These are phyloP conservation scores for Zophobas morio DNA, from an alignment of 1,140 invertebrate species.

Conservation along the genomic window DNA sequence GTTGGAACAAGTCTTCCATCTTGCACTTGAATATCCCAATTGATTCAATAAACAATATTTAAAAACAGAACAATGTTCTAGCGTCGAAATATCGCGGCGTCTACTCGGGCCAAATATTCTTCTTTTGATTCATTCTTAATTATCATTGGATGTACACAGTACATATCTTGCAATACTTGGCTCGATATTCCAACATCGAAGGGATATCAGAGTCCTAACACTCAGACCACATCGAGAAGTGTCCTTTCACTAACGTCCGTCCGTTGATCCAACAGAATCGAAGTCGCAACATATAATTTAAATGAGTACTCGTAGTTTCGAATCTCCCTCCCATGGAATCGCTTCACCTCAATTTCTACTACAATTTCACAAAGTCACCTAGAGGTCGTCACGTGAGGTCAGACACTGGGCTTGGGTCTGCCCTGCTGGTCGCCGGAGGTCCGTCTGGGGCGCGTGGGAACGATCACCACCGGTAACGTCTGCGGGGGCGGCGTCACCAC, in stretches of 20 bases:
- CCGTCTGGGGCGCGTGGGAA: constrained; percentile 57
- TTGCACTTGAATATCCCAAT: constrained; percentile 58
- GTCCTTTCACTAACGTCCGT: constrained; percentile 58
- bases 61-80: constrained; percentile 67
- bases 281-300: constrained; percentile 27
- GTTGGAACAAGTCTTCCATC: constrained; percentile 56
- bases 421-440: constrained; percentile 53
- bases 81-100: constrained; percentile 58
- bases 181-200: constrained; percentile 43
- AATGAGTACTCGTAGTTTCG: constrained; percentile 23
- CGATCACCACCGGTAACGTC: constrained; percentile 64
- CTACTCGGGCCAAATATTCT: constrained; percentile 55
- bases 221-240: constrained; percentile 61
- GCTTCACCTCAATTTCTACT: constrained; percentile 40
- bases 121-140: constrained; percentile 56
- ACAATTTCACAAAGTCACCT: constrained; percentile 63
- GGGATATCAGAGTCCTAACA: constrained; percentile 31
- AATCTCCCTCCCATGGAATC: constrained; percentile 29
- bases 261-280: constrained; percentile 52
- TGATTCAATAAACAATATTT: constrained; percentile 65
- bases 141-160: constrained; percentile 54
- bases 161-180: constrained; percentile 51
- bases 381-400: constrained; percentile 61
- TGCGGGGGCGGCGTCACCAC: constrained; percentile 40
- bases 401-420: constrained; percentile 60